Percentiles rank a stretch among this genome's conserved stretches.
Conservation (phyloP, 1,140 invertebrate species). For the Drosophila burlai region DNA sequence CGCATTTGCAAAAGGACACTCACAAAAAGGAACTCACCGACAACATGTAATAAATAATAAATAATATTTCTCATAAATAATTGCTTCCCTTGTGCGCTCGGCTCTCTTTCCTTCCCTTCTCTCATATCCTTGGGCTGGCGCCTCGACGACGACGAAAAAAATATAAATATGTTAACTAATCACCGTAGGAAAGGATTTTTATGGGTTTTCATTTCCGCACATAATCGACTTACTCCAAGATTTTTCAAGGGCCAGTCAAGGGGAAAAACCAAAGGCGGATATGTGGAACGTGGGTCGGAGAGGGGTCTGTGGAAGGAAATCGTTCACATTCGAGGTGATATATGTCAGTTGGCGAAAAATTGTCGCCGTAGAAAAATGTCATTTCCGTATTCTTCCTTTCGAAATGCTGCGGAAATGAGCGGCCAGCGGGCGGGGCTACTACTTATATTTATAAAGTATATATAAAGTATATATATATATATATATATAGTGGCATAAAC, state of each 20-base stretch:
- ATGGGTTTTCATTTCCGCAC: slow-evolving; percentile 84
- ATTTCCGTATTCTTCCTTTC: slow-evolving; percentile 62
- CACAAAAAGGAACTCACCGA: slow-evolving; percentile 24
- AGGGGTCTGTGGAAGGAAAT: slow-evolving; percentile 35
- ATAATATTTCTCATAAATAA: slow-evolving; percentile 85
- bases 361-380: slow-evolving; percentile 72
- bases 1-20: slow-evolving; percentile 36
- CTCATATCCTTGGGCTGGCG: slow-evolving; percentile 23
- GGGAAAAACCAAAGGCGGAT: slow-evolving; percentile 83
- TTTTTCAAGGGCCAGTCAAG: slow-evolving; percentile 64
- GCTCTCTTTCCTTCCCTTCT: neutral
- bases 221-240: slow-evolving; percentile 75
- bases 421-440: slow-evolving; percentile 8
- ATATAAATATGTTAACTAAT: slow-evolving; percentile 85
- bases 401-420: slow-evolving; percentile 68
- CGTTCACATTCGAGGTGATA: slow-evolving; percentile 67
- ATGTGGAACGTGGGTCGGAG: slow-evolving; percentile 70
- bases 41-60: slow-evolving; percentile 78
- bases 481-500: slow-evolving; percentile 16
- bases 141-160: slow-evolving; percentile 37
- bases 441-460: neutral
- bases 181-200: slow-evolving; percentile 85
- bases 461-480: too few relatives aligned
- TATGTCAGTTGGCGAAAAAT: slow-evolving; percentile 66
- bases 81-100: slow-evolving; percentile 65